A percentile compares a stretch with the other conserved stretches of the same genome.
These are phyloP conservation scores for Liposcelis brunnea DNA, from an alignment of 2,888 invertebrate genomes.

Conservation along the genomic window DNA sequence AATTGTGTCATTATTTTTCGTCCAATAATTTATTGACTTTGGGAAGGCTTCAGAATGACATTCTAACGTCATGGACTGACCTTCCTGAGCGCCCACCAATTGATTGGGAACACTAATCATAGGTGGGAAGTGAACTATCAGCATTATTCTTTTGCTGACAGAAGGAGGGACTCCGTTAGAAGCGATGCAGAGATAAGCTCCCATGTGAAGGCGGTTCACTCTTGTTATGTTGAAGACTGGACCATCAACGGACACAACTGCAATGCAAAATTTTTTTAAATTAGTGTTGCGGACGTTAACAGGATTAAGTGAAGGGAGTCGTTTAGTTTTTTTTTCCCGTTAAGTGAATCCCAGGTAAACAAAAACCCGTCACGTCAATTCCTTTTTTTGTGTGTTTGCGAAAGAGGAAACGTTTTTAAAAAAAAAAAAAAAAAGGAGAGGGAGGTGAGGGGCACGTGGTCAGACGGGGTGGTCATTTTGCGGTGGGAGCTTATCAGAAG, in stretches of 20 bases:
- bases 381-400: too few relatives aligned
- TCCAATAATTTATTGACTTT: slow-evolving; percentile 40
- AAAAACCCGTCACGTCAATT: too few relatives aligned
- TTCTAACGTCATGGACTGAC: slow-evolving; percentile 33
- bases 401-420: too few relatives aligned
- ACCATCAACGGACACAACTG: slow-evolving; percentile 33
- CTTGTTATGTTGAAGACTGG: slow-evolving; percentile 43
- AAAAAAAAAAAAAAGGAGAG: too few relatives aligned
- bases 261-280: too few relatives aligned
- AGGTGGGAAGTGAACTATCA: slow-evolving; percentile 56
- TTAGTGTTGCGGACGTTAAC: too few relatives aligned
- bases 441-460: too few relatives aligned
- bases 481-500: too few relatives aligned
- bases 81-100: slow-evolving; percentile 33
- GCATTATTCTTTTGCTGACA: slow-evolving; percentile 73
- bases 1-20: slow-evolving; percentile 32
- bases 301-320: background rate
- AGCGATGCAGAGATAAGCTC: slow-evolving; percentile 64
- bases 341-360: too few relatives aligned
- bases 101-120: slow-evolving; percentile 38
- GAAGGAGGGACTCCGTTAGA: slow-evolving; percentile 74
- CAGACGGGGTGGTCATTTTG: too few relatives aligned
- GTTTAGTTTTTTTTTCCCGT: background rate
- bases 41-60: slow-evolving; percentile 38
- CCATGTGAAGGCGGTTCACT: slow-evolving; percentile 61